These are phyloP conservation scores for Parelbella ahira DNA, from an alignment of 2,888 invertebrate genomes.

Conservation along the genomic window DNA sequence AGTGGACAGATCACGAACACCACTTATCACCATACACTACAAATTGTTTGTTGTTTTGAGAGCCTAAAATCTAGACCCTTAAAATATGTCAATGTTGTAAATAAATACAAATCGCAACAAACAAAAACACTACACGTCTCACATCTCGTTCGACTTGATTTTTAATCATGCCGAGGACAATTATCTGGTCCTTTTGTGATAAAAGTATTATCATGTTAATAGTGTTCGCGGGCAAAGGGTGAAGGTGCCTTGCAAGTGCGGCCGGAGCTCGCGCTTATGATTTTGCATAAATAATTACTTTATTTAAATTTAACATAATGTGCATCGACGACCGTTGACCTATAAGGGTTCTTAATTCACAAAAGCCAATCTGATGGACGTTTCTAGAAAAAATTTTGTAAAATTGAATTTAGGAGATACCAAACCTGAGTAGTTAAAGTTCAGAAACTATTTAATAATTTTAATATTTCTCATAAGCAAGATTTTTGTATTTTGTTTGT, in stretches of 20 bases:
- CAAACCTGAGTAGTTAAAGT: too few species aligned
- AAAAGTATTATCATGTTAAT: slow-evolving; percentile 65
- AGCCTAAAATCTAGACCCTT: too few species aligned
- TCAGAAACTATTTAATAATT: too few species aligned
- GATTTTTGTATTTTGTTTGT: too few species aligned
- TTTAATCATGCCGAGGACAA: slow-evolving; percentile 43
- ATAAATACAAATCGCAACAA: slow-evolving; percentile 4
- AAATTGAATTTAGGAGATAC: too few species aligned
- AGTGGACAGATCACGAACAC: slow-evolving; percentile 35
- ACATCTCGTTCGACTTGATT: slow-evolving; percentile 30
- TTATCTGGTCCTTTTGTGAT: slow-evolving; percentile 45
- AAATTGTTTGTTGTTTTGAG: too few species aligned
- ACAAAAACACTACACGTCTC: slow-evolving; percentile 6
- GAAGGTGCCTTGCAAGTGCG: slow-evolving; percentile 54
- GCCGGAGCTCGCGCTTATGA: slow-evolving; percentile 55
- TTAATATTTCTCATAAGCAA: too few species aligned
- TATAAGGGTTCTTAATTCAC: slow-evolving; percentile 24
- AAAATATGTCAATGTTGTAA: neutral
- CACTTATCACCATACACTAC: neutral
- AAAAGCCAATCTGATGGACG: too few species aligned
- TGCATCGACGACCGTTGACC: slow-evolving; percentile 45
- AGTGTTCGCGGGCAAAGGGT: slow-evolving; percentile 40
- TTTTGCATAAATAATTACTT: slow-evolving; percentile 66
- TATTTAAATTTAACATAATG: slow-evolving; percentile 34
- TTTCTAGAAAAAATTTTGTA: too few species aligned